Evolutionary conservation across 2,888 invertebrate species (phyloP).

Genomic region (Andrena minutula): DNA sequence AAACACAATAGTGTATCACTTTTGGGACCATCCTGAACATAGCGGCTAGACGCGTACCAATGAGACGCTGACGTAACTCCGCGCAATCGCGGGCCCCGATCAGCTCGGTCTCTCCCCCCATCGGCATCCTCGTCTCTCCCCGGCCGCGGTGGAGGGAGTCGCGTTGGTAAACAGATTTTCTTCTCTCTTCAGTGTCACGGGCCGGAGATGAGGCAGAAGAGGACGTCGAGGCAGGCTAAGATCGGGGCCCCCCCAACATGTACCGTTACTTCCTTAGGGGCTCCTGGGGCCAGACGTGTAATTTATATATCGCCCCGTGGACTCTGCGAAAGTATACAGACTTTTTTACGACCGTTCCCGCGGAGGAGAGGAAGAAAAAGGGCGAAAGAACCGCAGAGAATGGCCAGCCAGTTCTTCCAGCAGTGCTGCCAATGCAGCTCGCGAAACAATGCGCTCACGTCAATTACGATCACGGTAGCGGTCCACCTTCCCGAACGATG

Average conservation of each 20-base stretch:
- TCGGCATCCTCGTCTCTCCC: slow-evolving; percentile 42
- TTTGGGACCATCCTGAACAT: not conserved
- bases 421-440: slow-evolving; percentile 36
- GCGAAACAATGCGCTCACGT: slow-evolving; percentile 71
- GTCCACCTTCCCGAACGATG: slow-evolving; percentile 66
- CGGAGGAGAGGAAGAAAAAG: slow-evolving; percentile 48
- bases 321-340: slow-evolving; percentile 70
- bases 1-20: not conserved
- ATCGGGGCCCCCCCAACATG: slow-evolving; percentile 70
- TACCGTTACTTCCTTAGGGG: slow-evolving; percentile 82
- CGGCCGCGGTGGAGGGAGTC: slow-evolving; percentile 42
- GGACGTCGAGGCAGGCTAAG: slow-evolving; percentile 66
- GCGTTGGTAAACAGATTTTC: slow-evolving; percentile 63
- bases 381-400: slow-evolving; percentile 26
- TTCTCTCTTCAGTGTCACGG: slow-evolving; percentile 77
- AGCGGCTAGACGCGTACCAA: slow-evolving; percentile 78
- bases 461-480: slow-evolving; percentile 80
- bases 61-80: slow-evolving; percentile 83
- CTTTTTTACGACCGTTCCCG: slow-evolving; percentile 69
- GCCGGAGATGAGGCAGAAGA: slow-evolving; percentile 48
- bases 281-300: slow-evolving; percentile 81
- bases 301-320: slow-evolving; percentile 82
- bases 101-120: slow-evolving; percentile 60
- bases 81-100: slow-evolving; percentile 81
- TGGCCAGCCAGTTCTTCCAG: slow-evolving; percentile 50